Percentiles rank a stretch among this genome's conserved stretches.
Conservation (phyloP, 2,113 vertebrate genomes). For the Actenoides hombroni region DNA sequence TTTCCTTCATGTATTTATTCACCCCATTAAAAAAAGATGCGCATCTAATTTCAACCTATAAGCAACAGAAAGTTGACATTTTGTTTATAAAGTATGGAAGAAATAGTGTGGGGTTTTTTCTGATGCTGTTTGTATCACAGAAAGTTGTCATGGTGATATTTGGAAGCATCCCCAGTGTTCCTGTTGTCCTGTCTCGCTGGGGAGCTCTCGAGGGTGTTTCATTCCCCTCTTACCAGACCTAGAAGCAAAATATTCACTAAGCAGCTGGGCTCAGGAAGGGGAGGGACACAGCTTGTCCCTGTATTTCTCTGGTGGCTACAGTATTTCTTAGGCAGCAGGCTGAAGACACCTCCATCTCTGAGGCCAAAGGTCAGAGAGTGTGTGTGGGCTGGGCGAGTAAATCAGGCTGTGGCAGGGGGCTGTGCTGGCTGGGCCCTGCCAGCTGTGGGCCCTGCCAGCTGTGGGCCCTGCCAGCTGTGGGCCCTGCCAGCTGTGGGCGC, state of each 20-base stretch:
- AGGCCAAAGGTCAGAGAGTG: not conserved
- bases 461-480: not conserved
- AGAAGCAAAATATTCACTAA: not conserved
- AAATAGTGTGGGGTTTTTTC: not conserved
- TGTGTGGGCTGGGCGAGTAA: rapidly evolving
- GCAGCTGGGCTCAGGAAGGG: not conserved
- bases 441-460: not conserved
- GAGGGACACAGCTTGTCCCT: rapidly evolving
- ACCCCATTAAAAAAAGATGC: not conserved
- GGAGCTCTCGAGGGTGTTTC: not conserved
- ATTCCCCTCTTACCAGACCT: not conserved
- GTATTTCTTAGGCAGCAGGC: not conserved
- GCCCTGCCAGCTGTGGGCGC: not conserved
- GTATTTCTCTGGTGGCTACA: not conserved
- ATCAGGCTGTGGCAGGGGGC: rapidly evolving
- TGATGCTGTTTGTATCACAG: not conserved
- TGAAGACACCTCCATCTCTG: not conserved
- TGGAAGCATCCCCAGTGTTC: not conserved
- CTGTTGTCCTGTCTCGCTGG: not conserved
- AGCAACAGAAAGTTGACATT: not conserved
- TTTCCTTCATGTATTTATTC: not conserved
- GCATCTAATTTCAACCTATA: not conserved
- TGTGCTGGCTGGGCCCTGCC: not conserved
- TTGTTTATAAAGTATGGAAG: not conserved
- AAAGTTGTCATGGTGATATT: not conserved